Conservation (phyloP, 2,113 vertebrate genomes). For the Leucoraja erinaceus region DNA sequence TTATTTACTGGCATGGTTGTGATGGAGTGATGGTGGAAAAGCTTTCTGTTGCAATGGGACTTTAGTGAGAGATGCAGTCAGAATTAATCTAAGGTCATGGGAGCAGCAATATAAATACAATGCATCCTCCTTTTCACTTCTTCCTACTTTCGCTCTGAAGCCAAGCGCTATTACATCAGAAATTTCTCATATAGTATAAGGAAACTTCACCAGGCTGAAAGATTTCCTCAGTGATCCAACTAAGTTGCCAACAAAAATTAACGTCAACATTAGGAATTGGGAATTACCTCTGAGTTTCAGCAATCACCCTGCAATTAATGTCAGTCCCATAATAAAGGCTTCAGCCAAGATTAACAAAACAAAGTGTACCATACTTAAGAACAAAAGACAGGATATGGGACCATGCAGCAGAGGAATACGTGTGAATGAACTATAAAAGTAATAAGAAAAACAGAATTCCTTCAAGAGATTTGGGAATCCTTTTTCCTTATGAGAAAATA, state of each 20-base stretch:
- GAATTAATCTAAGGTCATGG: background rate
- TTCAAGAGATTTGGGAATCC: background rate
- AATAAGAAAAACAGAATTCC: constrained; percentile 27
- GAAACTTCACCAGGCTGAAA: background rate
- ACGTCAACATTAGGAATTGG: background rate
- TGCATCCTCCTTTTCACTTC: background rate
- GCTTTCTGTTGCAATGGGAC: background rate
- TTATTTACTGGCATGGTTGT: background rate
- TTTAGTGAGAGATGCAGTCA: background rate
- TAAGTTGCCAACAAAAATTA: background rate
- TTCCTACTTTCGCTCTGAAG: background rate
- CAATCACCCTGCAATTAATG: background rate
- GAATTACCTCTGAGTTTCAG: background rate
- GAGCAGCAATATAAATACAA: background rate
- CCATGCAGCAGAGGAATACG: background rate
- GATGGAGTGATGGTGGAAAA: background rate
- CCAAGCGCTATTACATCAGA: background rate
- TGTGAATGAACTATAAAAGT: background rate
- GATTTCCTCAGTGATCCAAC: background rate
- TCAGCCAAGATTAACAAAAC: background rate
- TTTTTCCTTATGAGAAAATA: background rate
- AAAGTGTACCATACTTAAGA: background rate
- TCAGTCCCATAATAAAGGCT: background rate
- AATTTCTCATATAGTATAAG: background rate
- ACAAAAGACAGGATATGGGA: constrained; percentile 15